Percentiles rank a stretch among this genome's conserved stretches.
phyloP scores from a whole-genome alignment of 1,140 invertebrate species.

The Drosophila tsacasi region DNA sequence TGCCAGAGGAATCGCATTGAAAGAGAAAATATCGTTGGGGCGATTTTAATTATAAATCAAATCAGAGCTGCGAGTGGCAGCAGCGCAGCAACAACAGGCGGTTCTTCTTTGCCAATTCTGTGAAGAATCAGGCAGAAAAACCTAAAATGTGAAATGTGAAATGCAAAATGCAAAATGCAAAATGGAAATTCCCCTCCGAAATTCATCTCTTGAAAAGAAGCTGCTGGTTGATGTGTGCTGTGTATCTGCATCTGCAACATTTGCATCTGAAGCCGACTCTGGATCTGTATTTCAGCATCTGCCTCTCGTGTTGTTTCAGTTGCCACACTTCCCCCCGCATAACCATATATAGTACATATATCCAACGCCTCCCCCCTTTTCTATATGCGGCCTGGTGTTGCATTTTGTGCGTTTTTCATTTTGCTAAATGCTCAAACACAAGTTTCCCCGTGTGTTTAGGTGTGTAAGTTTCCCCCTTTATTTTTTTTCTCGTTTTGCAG shows the following conservation, averaged over 20 bases:
- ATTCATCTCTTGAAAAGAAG: slow-evolving; percentile 15
- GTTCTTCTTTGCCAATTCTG: slow-evolving; percentile 16
- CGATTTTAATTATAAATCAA: slow-evolving; percentile 50
- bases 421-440: slow-evolving; percentile 24
- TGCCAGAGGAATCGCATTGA: slow-evolving; percentile 18
- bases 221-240: slow-evolving; percentile 11
- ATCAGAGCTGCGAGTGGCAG: slow-evolving; percentile 15
- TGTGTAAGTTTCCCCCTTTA: slow-evolving; percentile 18
- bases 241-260: slow-evolving; percentile 32
- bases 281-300: slow-evolving; percentile 35
- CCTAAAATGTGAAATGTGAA: background rate
- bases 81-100: background rate
- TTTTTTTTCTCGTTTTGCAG: background rate
- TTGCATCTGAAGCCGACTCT: slow-evolving; percentile 9
- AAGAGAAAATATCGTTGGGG: slow-evolving; percentile 32
- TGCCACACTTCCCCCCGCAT: background rate
- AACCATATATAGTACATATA: background rate
- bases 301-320: slow-evolving; percentile 46
- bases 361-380: background rate
- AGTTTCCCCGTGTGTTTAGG: background rate
- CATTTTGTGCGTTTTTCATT: slow-evolving; percentile 57
- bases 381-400: slow-evolving; percentile 1
- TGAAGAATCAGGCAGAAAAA: slow-evolving; percentile 23
- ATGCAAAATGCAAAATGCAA: slow-evolving; percentile 29
- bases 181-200: background rate